Base-by-base conservation (phyloP, 2,888 invertebrate species). In the Idaea aversata region DNA sequence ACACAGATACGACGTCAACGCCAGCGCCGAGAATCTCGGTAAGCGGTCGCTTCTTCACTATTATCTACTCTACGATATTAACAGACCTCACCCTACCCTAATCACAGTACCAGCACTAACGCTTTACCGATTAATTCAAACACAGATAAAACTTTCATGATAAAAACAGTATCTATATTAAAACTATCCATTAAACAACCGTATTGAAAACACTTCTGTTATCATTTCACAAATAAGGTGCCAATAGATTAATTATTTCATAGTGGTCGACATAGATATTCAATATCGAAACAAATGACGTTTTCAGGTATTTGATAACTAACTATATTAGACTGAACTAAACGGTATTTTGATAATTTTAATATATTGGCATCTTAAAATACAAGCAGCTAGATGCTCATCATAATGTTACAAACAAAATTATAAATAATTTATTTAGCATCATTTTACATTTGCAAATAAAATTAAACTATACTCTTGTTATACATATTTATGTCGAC, bases 1-100 rank as follows among this genome's bases (percentile, higher is more conserved):
- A 63, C 95, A 95, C 84, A 94, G 95, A 84, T 94, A 95, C 79
- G 96, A 96, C 78, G 95, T 96, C 81, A 96, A 96, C 87, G 94
- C 95, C 77, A 96, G 96, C 77, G 94, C 95, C 67, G 96, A 96
- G 88, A 96, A 96, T 90, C 94, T 96, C 86, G 96, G 96, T 96
- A 90, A 91, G 91, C 77, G 69, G 66, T 69, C 72, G 57, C 13
- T 13, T 25, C 25, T 15, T 6, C 7, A 59, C 59, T 59, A 34
- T 59, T 16, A 25, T 57, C 58, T 62, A 35, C 64, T 66, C 68
- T 57, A 57, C 62, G 59, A 61, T 60, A 60, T 62, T 63, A 64
- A 65, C 64, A 62, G 61, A 66, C 62, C 63, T 38, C 59, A 62
- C 64, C 59, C 61, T 61, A 63, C 61, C 68, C 64, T 63, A 66